A percentile compares a stretch with the other conserved stretches of the same genome.
phyloP scores from a whole-genome alignment of 2,888 invertebrate genomes.

The Xylophagus ater region DNA sequence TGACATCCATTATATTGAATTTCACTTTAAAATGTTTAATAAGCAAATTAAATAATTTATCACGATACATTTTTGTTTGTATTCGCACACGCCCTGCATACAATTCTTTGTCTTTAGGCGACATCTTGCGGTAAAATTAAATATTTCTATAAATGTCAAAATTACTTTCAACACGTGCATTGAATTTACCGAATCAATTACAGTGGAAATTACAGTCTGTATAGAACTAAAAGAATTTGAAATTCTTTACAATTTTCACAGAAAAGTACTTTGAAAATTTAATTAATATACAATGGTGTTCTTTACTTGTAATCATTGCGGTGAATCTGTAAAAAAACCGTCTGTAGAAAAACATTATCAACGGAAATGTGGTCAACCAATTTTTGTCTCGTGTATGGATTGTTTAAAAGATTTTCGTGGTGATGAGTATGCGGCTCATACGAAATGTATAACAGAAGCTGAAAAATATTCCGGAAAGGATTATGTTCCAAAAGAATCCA shows the following conservation, averaged over 20 bases:
- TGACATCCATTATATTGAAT: too few species aligned
- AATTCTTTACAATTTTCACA: background rate
- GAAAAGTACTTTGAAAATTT: background rate
- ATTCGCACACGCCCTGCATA: too few species aligned
- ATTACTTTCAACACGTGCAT: too few species aligned
- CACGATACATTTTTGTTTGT: too few species aligned
- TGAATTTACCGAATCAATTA: too few species aligned
- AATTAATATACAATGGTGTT: slow-evolving; percentile 62
- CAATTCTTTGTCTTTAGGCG: too few species aligned
- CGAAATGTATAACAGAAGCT: slow-evolving; percentile 75
- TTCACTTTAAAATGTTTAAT: too few species aligned
- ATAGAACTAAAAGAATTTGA: too few species aligned
- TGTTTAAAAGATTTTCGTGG: slow-evolving; percentile 82
- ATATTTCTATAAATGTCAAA: too few species aligned
- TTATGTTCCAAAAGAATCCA: slow-evolving; percentile 53
- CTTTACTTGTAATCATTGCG: slow-evolving; percentile 86
- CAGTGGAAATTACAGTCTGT: too few species aligned
- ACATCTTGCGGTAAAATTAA: too few species aligned
- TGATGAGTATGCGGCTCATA: slow-evolving; percentile 64
- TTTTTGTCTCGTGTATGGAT: slow-evolving; percentile 81
- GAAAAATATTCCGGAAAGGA: slow-evolving; percentile 82
- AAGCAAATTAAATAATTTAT: too few species aligned
- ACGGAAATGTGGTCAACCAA: slow-evolving; percentile 55
- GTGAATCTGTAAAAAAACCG: slow-evolving; percentile 82
- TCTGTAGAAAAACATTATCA: slow-evolving; percentile 82